Evolutionary conservation across 1,140 invertebrate genomes (phyloP), one percentile per base, ranked within the genome.

Genomic region (Harpegnathos saltator): DNA sequence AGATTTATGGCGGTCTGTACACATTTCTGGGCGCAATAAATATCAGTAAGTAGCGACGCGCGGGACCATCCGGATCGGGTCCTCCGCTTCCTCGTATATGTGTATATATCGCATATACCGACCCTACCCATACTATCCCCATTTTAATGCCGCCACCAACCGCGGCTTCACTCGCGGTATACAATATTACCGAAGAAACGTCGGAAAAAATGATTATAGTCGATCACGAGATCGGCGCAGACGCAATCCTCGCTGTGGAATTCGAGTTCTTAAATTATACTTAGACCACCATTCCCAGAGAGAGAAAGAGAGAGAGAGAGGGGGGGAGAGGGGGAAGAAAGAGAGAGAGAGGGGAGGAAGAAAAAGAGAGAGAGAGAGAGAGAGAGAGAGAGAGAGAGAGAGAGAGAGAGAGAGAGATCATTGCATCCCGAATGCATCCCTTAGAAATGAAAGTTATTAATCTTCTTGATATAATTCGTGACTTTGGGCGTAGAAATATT

Each of bases 1-100:
- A 93, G 93, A 94, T 94, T 94, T 93, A 94, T 94, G 92, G 90
- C 87, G 89, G 90, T 87, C 90, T 90, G 89, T 93, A 93, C 93
- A 91, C 92, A 93, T 93, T 94, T 93, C 92, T 93, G 92, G 91
- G 90, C 90, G 92, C 90, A 93, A 94, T 92, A 94, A 94, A 93
- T 93, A 94, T 93, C 92, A 92, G 93, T 93, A 94, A 94, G 93
- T 93, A 94, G 93, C 92, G 88, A 90, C 90, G 89, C 89, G 85
- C 89, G 74, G n/a, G 65, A 69, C 63, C 75, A 52, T 80, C 52
- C 75, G 50, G 63, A 69, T 74, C 58, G 68, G 59, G 26, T 62
- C 58, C 58, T 48, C 22, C 62, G 26, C 61, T 65, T 66, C n/a
- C 44, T 73, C 56, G 26, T 52, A 24, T 48, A 26, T 24, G 29